Base-by-base conservation (phyloP, 2,888 invertebrate genomes). In the Philopedon plagiatum region DNA sequence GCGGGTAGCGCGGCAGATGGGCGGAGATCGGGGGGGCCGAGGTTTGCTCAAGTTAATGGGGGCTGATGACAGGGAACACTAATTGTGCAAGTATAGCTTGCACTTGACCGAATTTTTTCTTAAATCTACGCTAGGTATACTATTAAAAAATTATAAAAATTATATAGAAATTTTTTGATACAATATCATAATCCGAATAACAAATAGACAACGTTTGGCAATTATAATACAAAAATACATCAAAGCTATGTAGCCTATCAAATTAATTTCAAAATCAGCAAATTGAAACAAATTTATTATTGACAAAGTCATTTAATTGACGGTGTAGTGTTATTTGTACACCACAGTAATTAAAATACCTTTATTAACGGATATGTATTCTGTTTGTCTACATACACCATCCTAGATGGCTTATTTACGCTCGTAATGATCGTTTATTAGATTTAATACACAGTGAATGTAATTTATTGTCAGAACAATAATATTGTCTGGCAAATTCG, bases 261-360 rank as follows among this genome's bases (percentile, higher is more conserved):
- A n/a, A n/a, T 51, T 8, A 21, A 29, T 51, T 0, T 21, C 15
- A 51, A 51, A 39, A 29, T 51, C 29, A 51, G 51, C n/a, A 51
- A 26, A 51, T 29, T 23, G 37, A 23, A 23, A 39, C 39, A 41
- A 39, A 41, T 4, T 18, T 7, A 3, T 58, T 58, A 58, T 58
- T 39, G 39, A 26, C 23, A 58, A 21, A 39, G 58, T 39, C 21
- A 21, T 39, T 58, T 23, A 58, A 34, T 39, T 34, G 57, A 34
- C 32, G 57, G 37, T 57, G 32, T 18, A 56, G 54, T 56, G 21
- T 39, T 51, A 51, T 29, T 26, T 51, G 15, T 51, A 51, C 5
- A 29, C 26, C 15, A 51, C 2, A 18, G 57, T 46, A 66, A 66
- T 66, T 66, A 66, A 66, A 66, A 66, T 66, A 66, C 65, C 65